Evolutionary conservation across 23 tunicate genomes (phyloP).

Genomic region (Trididemnum nubilum): DNA sequence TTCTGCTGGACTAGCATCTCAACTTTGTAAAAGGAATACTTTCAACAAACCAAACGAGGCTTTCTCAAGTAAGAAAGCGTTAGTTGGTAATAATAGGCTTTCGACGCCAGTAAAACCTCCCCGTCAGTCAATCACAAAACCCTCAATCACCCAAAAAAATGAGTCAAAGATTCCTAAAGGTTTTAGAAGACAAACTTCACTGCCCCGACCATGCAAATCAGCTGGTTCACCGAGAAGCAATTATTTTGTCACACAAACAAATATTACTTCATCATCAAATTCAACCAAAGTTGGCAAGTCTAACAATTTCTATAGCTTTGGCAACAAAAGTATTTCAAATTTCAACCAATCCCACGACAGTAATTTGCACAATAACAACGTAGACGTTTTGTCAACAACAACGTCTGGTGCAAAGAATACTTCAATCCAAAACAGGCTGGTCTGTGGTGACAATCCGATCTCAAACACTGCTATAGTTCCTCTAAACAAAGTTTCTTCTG

Average conservation of each 20-base stretch:
- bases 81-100: not conserved
- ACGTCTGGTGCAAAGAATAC: not conserved
- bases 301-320: not conserved
- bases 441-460: not conserved
- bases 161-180: not conserved
- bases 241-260: not conserved
- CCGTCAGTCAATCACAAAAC: not conserved
- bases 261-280: not conserved
- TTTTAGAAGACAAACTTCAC: not conserved
- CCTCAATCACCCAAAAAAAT: not conserved
- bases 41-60: not conserved
- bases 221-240: not conserved
- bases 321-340: not conserved
- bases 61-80: not conserved
- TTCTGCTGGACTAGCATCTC: not conserved
- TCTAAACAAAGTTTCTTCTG: not conserved
- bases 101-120: conserved; percentile 18
- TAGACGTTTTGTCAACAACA: not conserved
- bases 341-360: not conserved
- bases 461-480: too few relatives aligned
- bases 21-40: too few relatives aligned
- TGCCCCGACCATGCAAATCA: not conserved
- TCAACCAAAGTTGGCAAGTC: not conserved
- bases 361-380: not conserved
- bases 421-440: not conserved